Conservation (phyloP, 2,797 vertebrate species). For the Tarsius wallacei region DNA sequence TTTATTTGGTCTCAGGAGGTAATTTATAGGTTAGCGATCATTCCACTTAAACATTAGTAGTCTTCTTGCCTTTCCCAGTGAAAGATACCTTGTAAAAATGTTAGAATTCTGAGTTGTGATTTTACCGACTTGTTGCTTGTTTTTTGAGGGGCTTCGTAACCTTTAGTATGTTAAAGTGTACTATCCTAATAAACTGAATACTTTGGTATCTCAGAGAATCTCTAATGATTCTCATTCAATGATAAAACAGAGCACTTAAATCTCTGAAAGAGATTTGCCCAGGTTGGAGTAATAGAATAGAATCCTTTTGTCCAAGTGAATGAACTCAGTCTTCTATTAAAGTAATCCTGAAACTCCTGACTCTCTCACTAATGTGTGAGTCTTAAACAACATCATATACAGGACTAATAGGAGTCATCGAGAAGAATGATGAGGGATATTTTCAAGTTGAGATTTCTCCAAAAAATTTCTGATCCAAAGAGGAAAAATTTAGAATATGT, state of each 20-base stretch:
- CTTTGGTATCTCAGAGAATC: constrained; percentile 35
- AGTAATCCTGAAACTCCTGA: constrained; percentile 9
- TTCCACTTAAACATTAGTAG: constrained; percentile 47
- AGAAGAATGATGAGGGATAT: constrained; percentile 19
- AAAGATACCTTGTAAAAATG: constrained; percentile 54
- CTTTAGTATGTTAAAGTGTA: constrained; percentile 54
- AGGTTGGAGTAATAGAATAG: no score
- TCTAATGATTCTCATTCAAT: constrained; percentile 71
- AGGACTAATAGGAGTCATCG: not conserved
- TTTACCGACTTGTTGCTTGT: constrained; percentile 64
- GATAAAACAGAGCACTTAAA: constrained; percentile 65
- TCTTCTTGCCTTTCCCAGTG: constrained; percentile 59
- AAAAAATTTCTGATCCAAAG: not conserved
- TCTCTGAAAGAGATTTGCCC: constrained; percentile 53
- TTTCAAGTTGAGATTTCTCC: constrained; percentile 63
- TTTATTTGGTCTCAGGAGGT: constrained; percentile 17
- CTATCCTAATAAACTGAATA: constrained; percentile 41
- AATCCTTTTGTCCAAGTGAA: not conserved
- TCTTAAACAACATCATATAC: not conserved
- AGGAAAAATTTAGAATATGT: constrained; percentile 14
- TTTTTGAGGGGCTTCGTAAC: constrained; percentile 45
- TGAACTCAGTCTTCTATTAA: not conserved
- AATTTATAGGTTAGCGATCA: constrained; percentile 54
- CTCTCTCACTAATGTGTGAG: not conserved
- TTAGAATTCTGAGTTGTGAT: constrained; percentile 66